phyloP scores from a whole-genome alignment of 2,888 invertebrate genomes.

The Drosophila pseudotalamancana region DNA sequence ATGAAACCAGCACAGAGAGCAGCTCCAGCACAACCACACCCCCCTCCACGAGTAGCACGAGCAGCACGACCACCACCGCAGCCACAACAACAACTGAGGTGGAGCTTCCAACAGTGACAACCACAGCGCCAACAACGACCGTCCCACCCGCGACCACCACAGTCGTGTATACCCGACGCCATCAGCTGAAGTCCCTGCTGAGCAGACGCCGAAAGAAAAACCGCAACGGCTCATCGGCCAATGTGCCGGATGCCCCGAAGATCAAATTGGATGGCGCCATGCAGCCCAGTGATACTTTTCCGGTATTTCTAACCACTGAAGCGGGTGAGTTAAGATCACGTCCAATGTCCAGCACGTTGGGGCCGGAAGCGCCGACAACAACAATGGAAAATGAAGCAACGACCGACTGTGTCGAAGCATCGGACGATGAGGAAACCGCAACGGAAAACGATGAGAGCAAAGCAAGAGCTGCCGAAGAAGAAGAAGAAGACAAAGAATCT shows the following conservation, averaged over 20 bases:
- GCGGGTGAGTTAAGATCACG: conserved; percentile 19
- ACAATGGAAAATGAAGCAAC: conserved; percentile 11
- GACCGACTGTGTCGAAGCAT: conserved; percentile 29
- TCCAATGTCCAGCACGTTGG: conserved; percentile 9
- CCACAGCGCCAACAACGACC: neutral
- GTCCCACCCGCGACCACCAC: conserved; percentile 6
- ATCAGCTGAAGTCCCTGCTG: conserved; percentile 23
- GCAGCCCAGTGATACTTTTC: conserved; percentile 53
- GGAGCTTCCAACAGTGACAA: conserved; percentile 6
- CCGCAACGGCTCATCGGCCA: neutral
- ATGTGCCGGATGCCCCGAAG: conserved; percentile 58
- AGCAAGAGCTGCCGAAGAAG: neutral
- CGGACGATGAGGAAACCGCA: conserved; percentile 10
- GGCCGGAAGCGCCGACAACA: conserved; percentile 24
- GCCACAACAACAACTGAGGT: conserved; percentile 13
- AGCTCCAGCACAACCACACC: neutral
- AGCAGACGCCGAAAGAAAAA: conserved; percentile 2
- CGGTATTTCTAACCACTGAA: conserved; percentile 42
- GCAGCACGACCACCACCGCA: neutral
- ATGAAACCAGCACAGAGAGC: neutral
- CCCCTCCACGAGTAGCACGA: neutral
- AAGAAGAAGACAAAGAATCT: conserved; percentile 5
- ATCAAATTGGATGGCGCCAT: conserved; percentile 54
- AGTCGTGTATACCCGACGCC: neutral
- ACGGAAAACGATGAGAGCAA: conserved; percentile 9